Conservation (phyloP, 2,797 vertebrate species). For the Cirrhinus molitorella region DNA sequence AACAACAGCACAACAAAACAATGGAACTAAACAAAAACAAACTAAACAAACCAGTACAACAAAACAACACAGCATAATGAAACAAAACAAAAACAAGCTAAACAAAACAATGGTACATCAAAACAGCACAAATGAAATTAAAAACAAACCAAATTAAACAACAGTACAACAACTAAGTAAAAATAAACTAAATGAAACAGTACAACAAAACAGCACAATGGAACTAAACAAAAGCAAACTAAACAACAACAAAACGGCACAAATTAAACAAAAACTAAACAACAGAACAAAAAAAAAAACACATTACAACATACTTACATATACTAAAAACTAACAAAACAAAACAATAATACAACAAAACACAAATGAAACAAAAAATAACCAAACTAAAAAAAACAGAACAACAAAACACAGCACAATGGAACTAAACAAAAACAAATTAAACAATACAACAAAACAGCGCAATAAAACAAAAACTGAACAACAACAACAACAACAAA, state of each 20-base stretch:
- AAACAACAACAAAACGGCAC: neutral
- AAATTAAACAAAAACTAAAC: too few relatives aligned
- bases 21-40: neutral
- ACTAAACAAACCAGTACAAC: neutral
- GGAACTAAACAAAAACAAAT: too few relatives aligned
- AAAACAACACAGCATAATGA: neutral
- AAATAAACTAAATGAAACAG: neutral
- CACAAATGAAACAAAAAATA: neutral
- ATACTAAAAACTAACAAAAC: neutral
- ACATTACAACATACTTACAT: too few relatives aligned
- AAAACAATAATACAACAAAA: neutral
- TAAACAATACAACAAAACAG: neutral
- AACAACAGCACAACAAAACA: neutral
- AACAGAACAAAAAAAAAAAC: too few relatives aligned
- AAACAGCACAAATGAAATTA: neutral
- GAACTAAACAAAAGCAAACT: neutral
- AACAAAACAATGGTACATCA: neutral
- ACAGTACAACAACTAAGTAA: neutral
- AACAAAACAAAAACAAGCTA: neutral
- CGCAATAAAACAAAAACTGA: neutral
- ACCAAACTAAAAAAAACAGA: neutral
- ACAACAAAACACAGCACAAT: neutral
- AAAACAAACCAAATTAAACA: neutral
- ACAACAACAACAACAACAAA: too few relatives aligned
- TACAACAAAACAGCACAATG: neutral